Evolutionary conservation across 2,113 vertebrate genomes (phyloP).

Genomic region (Amphiprion percula): DNA sequence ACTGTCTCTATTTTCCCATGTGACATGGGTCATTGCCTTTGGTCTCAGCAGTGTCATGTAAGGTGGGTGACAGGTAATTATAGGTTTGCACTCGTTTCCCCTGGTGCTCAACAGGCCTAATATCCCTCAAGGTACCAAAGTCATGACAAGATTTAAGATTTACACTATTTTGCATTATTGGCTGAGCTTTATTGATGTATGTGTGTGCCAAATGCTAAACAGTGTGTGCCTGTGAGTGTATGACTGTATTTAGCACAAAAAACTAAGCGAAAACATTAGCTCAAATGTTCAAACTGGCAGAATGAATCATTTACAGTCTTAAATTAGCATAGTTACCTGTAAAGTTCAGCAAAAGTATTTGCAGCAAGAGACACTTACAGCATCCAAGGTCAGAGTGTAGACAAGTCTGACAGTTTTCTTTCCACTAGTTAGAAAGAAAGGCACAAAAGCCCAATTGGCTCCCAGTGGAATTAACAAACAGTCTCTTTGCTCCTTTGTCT

Average conservation of each 20-base stretch:
- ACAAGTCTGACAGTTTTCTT: conserved; percentile 41
- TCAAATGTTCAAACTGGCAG: background rate
- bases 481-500: conserved; percentile 52
- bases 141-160: conserved; percentile 7
- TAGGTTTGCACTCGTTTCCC: conserved; percentile 43
- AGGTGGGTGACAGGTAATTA: conserved; percentile 74
- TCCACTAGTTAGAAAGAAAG: conserved; percentile 29
- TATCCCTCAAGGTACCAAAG: conserved; percentile 1
- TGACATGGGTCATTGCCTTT: conserved; percentile 51
- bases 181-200: background rate
- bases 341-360: background rate
- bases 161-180: background rate
- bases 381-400: conserved; percentile 31
- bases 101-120: conserved; percentile 24
- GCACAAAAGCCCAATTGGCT: conserved; percentile 21
- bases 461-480: conserved; percentile 48
- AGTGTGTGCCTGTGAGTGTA: background rate
- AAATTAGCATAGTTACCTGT: background rate
- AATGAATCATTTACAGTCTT: background rate
- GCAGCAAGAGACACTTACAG: conserved; percentile 26
- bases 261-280: background rate
- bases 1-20: conserved; percentile 21
- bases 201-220: background rate
- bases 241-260: background rate
- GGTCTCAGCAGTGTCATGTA: conserved; percentile 43